These are phyloP conservation scores for Alces alces DNA, from an alignment of 2,113 vertebrate species.

Conservation along the genomic window DNA sequence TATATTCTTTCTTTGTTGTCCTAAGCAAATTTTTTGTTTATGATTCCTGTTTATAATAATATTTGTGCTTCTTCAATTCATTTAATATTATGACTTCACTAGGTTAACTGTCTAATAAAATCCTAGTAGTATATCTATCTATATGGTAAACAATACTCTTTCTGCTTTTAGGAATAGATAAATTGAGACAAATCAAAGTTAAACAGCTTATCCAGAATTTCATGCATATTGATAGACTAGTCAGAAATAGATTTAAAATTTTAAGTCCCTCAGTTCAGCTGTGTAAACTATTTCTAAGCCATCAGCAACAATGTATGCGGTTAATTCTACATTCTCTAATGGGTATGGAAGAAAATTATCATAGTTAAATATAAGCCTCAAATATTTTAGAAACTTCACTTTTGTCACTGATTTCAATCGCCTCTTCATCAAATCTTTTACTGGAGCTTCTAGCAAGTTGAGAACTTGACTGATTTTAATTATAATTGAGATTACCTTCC, in stretches of 20 bases:
- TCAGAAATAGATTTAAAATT: slow-evolving; percentile 61
- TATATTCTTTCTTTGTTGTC: not conserved
- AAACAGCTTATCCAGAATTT: slow-evolving; percentile 40
- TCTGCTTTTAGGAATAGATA: slow-evolving; percentile 25
- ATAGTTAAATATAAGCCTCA: slow-evolving; percentile 57
- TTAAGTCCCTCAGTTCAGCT: slow-evolving; percentile 42
- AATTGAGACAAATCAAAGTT: slow-evolving; percentile 41
- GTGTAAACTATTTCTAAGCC: slow-evolving; percentile 37
- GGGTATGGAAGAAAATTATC: not conserved
- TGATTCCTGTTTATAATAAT: not conserved
- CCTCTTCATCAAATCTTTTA: slow-evolving; percentile 26
- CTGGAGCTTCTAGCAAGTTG: slow-evolving; percentile 30
- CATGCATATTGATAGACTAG: slow-evolving; percentile 44
- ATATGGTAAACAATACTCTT: slow-evolving; percentile 17
- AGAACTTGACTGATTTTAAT: slow-evolving; percentile 25
- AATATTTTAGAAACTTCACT: slow-evolving; percentile 54
- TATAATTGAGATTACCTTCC: not conserved
- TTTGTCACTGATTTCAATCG: slow-evolving; percentile 50
- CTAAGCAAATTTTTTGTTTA: not conserved
- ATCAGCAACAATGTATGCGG: slow-evolving; percentile 15
- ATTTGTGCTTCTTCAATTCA: not conserved
- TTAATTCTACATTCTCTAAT: slow-evolving; percentile 60
- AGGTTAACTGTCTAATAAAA: not conserved
- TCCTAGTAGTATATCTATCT: not conserved
- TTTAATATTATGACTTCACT: not conserved